Base-by-base conservation (phyloP, 2,888 invertebrate genomes). In the Protophormia terraenovae region DNA sequence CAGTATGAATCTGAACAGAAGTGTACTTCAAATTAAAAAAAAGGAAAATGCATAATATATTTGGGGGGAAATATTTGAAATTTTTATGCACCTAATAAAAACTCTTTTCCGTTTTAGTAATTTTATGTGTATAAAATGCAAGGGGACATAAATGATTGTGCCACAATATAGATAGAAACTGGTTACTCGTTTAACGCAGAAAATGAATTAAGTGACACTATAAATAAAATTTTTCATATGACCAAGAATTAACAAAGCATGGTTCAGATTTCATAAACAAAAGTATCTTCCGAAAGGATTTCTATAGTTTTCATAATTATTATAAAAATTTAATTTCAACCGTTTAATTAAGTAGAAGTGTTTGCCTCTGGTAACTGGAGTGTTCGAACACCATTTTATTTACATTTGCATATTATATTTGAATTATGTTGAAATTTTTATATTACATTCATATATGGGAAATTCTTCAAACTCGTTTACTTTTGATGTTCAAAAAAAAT, bases 341-440 rank as follows among this genome's bases (percentile, higher is more conserved):
- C 32, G 19, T 69, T 10, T 22, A 22, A 1, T 8, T 2, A 2
- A 5, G 16, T n/a, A 19, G 19, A 4, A 32, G 27, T 7, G 60
- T 16, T 16, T n/a, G n/a, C n/a, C n/a, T n/a, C n/a, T n/a, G n/a
- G n/a, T n/a, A n/a, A n/a, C 22, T 50, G 22, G 22, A 69, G 3
- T 47, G 14, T 64, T 16, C 7, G 10, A 27, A 32, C 14, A 22
- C 19, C 7, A 29, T 35, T 67, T 16, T 60, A 22, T 73, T 73
- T 62, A 60, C 67, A 77, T 60, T 77, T 77, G 60, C 60, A 77
- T 77, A 69, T 77, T 69, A 50, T 69, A 60, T 67, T 77, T 77
- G 67, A 47, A 58, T 77, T 67, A 69, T 53, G 14, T 38, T 32
- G 16, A 73, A n/a, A 53, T 62, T 62, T 81, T 75, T 69, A 55